Evolutionary conservation across 2,797 vertebrate genomes (phyloP).

Genomic region (Phrynocephalus guinanensis): DNA sequence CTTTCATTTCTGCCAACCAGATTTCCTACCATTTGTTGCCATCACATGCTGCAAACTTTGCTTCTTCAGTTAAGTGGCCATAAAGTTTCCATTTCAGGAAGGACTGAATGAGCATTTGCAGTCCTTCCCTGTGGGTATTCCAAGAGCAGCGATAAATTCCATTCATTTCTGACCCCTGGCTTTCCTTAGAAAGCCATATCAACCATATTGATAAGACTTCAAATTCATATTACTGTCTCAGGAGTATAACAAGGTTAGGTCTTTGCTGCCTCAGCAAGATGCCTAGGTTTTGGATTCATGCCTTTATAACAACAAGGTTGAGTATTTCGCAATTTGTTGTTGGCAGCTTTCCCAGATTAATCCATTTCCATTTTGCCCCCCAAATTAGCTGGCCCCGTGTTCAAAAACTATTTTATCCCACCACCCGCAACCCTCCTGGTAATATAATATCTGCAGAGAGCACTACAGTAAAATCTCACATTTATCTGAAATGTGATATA

Average conservation of each 20-base stretch:
- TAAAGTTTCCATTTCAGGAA: conserved; percentile 61
- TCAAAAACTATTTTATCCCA: conserved; percentile 61
- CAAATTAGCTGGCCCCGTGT: conserved; percentile 56
- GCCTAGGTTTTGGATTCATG: conserved; percentile 76
- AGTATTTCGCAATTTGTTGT: conserved; percentile 77
- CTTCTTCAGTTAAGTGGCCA: conserved; percentile 42
- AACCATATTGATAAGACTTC: conserved; percentile 77
- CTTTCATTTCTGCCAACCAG: conserved; percentile 59
- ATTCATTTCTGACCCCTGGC: conserved; percentile 76
- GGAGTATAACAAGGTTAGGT: conserved; percentile 79
- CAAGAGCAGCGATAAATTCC: conserved; percentile 71
- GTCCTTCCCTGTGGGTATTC: conserved; percentile 60
- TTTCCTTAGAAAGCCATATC: conserved; percentile 71
- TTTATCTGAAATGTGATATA: conserved; percentile 41
- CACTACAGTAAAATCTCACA: conserved; percentile 46
- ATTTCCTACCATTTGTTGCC: conserved; percentile 51
- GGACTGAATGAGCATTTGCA: conserved; percentile 69
- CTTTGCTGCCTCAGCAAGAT: conserved; percentile 78
- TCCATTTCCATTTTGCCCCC: conserved; percentile 66
- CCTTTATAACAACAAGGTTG: conserved; percentile 75
- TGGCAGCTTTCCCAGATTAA: conserved; percentile 78
- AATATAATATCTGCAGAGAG: conserved; percentile 31
- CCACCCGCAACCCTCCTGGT: background rate
- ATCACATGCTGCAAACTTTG: conserved; percentile 16
- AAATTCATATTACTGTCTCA: conserved; percentile 75